Evolutionary conservation across 2,113 vertebrate genomes (phyloP).

Genomic region (Natator depressus): DNA sequence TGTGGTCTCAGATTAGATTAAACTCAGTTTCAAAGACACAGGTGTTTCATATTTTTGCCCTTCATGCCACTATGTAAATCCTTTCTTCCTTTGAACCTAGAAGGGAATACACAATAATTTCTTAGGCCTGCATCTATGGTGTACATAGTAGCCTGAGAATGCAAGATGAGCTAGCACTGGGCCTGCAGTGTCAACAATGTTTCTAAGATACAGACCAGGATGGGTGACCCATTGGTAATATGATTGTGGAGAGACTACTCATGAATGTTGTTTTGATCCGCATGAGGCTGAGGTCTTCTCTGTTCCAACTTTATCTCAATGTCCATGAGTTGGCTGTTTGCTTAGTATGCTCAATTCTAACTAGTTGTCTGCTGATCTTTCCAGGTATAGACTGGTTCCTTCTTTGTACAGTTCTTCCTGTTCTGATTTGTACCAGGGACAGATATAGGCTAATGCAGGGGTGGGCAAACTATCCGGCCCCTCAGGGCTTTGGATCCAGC

Average conservation of each 20-base stretch:
- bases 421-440: neutral
- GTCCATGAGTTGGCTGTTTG: neutral
- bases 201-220: neutral
- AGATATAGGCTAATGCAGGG: neutral
- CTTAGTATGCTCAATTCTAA: neutral
- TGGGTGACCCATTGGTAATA: neutral
- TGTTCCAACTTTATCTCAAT: neutral
- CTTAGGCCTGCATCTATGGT: neutral
- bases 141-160: neutral
- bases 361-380: neutral
- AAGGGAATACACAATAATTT: neutral
- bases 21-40: neutral
- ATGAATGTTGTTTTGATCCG: neutral
- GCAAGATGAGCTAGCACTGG: neutral
- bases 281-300: neutral
- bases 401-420: neutral
- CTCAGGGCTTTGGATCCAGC: no score
- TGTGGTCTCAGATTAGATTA: neutral
- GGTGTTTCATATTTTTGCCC: neutral
- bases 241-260: neutral
- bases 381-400: accelerated
- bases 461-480: no score
- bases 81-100: neutral
- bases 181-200: neutral
- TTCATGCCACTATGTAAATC: neutral